Conservation (phyloP, 2,888 invertebrate species). For the Vannuccia rotundouncinata region DNA sequence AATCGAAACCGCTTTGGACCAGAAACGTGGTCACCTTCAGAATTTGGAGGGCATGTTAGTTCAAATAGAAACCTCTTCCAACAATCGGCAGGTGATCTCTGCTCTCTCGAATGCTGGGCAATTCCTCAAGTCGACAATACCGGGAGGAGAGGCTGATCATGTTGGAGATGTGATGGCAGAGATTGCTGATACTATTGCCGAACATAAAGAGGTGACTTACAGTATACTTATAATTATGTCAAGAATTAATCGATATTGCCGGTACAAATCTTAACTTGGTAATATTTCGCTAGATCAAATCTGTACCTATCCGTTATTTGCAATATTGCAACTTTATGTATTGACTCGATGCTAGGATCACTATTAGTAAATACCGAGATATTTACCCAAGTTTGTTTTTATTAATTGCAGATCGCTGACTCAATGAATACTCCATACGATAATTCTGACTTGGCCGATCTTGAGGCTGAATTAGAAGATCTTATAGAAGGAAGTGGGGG, state of each 20-base stretch:
- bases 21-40: conserved; percentile 17
- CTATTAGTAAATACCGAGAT: too few relatives aligned
- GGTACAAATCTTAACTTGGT: too few relatives aligned
- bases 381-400: too few relatives aligned
- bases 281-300: too few relatives aligned
- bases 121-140: background rate
- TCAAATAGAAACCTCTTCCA: background rate
- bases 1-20: conserved; percentile 12
- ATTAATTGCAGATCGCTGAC: background rate
- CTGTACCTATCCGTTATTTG: too few relatives aligned
- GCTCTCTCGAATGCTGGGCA: background rate
- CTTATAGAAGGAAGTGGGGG: background rate
- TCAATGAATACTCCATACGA: background rate
- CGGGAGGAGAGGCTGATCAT: background rate
- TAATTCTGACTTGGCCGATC: background rate
- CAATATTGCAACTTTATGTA: too few relatives aligned
- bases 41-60: conserved; percentile 29
- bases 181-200: conserved; percentile 12
- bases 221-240: too few relatives aligned
- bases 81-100: conserved; percentile 5
- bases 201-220: conserved; percentile 29
- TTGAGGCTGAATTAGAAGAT: conserved; percentile 14
- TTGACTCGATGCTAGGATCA: too few relatives aligned
- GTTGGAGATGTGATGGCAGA: conserved; percentile 32
- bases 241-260: too few relatives aligned